A percentile compares a stretch with the other conserved stretches of the same genome.
Evolutionary conservation across 1,140 invertebrate species (phyloP).

Genomic region (Drosophila teissieri): DNA sequence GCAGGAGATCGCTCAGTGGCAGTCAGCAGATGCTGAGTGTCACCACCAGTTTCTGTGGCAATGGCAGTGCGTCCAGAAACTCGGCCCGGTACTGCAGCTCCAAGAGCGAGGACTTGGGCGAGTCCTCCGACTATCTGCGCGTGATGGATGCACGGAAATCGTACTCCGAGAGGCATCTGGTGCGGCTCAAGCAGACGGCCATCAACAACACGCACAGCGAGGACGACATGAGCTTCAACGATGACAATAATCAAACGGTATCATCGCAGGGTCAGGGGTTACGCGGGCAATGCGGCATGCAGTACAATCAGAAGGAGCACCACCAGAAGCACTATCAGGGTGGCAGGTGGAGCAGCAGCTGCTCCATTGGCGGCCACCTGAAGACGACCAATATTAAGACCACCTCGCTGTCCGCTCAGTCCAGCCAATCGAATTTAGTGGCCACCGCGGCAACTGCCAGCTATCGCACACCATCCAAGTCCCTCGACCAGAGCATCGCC

Average conservation of each 20-base stretch:
- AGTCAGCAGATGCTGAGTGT: constrained; percentile 75
- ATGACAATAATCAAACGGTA: constrained; percentile 76
- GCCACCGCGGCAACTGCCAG: constrained; percentile 54
- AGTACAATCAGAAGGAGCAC: constrained; percentile 38
- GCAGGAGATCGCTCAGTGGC: constrained; percentile 63
- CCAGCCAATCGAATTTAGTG: constrained; percentile 82
- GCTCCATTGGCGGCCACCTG: constrained; percentile 73
- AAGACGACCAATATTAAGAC: constrained; percentile 84
- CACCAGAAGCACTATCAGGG: constrained; percentile 30
- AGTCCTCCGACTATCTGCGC: constrained; percentile 70
- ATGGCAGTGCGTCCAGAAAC: constrained; percentile 17
- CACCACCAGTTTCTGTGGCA: constrained; percentile 77
- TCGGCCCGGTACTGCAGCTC: constrained; percentile 76
- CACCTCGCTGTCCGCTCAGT: constrained; percentile 77
- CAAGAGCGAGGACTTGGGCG: constrained; percentile 79
- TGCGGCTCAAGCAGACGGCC: constrained; percentile 81
- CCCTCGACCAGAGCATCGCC: constrained; percentile 60
- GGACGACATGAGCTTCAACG: constrained; percentile 82
- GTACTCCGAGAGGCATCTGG: constrained; percentile 80
- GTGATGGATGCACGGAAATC: constrained; percentile 82
- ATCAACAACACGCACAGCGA: constrained; percentile 80
- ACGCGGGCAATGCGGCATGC: constrained; percentile 26
- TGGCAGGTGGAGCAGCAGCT: constrained; percentile 77
- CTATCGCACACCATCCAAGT: constrained; percentile 71
- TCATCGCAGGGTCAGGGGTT: constrained; percentile 36